These are phyloP conservation scores for Reticulitermes lucifugus DNA, from an alignment of 2,888 invertebrate species.

Conservation along the genomic window DNA sequence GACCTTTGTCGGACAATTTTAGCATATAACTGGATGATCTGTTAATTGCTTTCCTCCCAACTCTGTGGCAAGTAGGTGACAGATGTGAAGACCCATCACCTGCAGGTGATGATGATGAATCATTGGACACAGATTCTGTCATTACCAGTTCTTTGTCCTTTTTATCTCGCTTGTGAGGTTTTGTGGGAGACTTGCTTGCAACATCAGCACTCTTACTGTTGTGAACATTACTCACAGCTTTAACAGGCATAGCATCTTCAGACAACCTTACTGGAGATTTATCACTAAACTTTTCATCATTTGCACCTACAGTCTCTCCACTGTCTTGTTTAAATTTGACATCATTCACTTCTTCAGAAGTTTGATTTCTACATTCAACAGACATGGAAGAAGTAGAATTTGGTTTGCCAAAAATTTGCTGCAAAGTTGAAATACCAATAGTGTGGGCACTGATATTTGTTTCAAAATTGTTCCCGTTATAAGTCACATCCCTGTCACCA, in stretches of 20 bases:
- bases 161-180: background rate
- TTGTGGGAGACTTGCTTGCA: constrained; percentile 21
- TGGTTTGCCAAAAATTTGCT: constrained; percentile 50
- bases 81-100: background rate
- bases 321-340: background rate
- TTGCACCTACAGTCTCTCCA: background rate
- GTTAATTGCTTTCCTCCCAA: constrained; percentile 13
- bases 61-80: constrained; percentile 2
- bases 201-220: background rate
- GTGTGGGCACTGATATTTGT: constrained; percentile 36
- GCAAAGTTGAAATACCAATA: constrained; percentile 50
- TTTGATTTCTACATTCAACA: constrained; percentile 18
- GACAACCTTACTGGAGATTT: background rate
- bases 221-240: background rate
- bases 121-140: background rate
- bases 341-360: constrained; percentile 8
- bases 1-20: constrained; percentile 48
- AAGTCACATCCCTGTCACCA: background rate
- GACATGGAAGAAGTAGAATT: constrained; percentile 36
- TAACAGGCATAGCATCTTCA: background rate
- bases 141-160: background rate
- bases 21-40: constrained; percentile 18
- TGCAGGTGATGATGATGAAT: background rate
- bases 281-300: constrained; percentile 15
- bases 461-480: constrained; percentile 28